Percentiles rank a stretch among this genome's conserved stretches.
Conservation (phyloP, 2,888 invertebrate genomes). For the Cataglyphis albicans region DNA sequence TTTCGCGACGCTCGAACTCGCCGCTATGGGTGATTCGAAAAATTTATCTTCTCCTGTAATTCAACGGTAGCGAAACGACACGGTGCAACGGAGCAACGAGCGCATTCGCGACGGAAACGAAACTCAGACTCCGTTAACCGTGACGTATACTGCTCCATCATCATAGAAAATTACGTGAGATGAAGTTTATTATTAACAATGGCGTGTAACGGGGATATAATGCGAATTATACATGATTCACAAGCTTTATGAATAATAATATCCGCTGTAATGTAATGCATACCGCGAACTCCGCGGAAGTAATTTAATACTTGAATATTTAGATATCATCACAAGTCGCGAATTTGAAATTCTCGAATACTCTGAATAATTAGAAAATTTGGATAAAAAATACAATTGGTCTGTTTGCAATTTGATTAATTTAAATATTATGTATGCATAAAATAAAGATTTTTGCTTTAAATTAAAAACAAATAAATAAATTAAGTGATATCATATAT, state of each 20-base stretch:
- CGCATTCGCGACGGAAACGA: conserved; percentile 3
- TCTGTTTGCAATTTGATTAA: background rate
- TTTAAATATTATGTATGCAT: background rate
- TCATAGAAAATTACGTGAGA: conserved; percentile 23
- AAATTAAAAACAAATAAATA: background rate
- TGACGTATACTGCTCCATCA: conserved; percentile 3
- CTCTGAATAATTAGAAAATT: background rate
- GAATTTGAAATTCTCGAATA: background rate
- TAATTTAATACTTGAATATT: background rate
- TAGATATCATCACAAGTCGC: background rate
- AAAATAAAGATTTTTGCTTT: background rate
- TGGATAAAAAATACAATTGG: background rate
- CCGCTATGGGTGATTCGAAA: conserved; percentile 40
- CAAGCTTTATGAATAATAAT: conserved; percentile 11
- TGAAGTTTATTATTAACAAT: conserved; percentile 20
- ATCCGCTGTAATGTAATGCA: background rate
- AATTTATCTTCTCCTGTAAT: conserved; percentile 46
- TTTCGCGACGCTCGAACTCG: conserved; percentile 32
- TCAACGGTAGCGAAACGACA: conserved; percentile 27
- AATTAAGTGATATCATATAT: background rate
- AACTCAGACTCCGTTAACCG: conserved; percentile 35
- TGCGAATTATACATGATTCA: conserved; percentile 8
- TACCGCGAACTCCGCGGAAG: background rate
- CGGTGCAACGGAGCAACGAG: conserved; percentile 30
- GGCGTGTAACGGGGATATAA: conserved; percentile 27